Percentiles rank a stretch among this genome's conserved stretches.
Conservation (phyloP, 2,797 vertebrate genomes). For the Ceyx erithaca region DNA sequence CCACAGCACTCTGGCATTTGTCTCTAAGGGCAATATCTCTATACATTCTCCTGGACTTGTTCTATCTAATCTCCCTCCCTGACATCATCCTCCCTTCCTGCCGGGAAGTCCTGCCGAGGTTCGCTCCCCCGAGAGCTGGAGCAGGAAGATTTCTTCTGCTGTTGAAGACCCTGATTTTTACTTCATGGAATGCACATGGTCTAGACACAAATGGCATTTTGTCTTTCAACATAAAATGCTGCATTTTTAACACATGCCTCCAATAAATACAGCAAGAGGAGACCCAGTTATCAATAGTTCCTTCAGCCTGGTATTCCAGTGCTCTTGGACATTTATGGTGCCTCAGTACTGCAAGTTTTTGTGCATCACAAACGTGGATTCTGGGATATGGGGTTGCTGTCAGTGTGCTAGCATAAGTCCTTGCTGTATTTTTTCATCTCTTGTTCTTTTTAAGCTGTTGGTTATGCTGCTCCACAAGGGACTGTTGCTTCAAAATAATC, state of each 20-base stretch:
- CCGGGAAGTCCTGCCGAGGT: fast-evolving
- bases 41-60: not conserved
- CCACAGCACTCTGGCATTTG: not conserved
- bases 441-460: not conserved
- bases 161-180: not conserved
- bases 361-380: not conserved
- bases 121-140: not conserved
- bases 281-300: not conserved
- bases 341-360: not conserved
- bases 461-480: not conserved
- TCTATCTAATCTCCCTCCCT: conserved; percentile 55
- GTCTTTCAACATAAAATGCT: not conserved
- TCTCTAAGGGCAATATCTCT: not conserved
- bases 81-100: conserved; percentile 50
- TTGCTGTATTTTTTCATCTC: not conserved
- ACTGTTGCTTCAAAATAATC: not conserved
- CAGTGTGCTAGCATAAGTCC: not conserved
- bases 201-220: not conserved
- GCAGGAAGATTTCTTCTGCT: not conserved
- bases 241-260: not conserved
- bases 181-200: not conserved
- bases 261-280: not conserved
- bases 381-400: not conserved
- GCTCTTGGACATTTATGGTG: not conserved
- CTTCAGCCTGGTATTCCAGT: not conserved